phyloP scores from a whole-genome alignment of 37 sponge, comb jelly and placozoan genomes.

The Diacarnus erythraeanus region DNA sequence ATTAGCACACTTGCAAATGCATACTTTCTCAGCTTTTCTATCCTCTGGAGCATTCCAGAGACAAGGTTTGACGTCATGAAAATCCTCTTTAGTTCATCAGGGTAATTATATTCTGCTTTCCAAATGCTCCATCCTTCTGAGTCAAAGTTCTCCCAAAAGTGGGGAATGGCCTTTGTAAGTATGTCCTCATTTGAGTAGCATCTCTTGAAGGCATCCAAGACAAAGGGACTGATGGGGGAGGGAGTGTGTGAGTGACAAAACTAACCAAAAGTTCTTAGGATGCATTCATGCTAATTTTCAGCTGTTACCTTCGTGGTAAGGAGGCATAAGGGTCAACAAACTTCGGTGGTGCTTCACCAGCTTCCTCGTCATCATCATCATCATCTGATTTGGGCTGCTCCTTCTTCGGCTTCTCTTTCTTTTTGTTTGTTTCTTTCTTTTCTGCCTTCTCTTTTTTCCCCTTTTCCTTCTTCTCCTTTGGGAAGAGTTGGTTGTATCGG shows the following conservation, averaged over 20 bases:
- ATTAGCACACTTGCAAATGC: constrained; percentile 83
- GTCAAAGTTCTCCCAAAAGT: constrained; percentile 92
- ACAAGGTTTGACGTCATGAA: constrained; percentile 92
- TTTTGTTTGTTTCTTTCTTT: constrained; percentile 37
- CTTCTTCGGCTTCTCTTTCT: constrained; percentile 52
- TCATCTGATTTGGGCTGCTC: constrained; percentile 32
- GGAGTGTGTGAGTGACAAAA: background rate
- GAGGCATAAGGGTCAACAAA: constrained; percentile 80
- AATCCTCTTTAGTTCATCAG: constrained; percentile 62
- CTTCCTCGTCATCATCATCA: constrained; percentile 71
- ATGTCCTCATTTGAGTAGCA: constrained; percentile 88
- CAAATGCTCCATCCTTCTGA: constrained; percentile 87
- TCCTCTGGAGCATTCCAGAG: constrained; percentile 83
- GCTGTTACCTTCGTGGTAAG: constrained; percentile 68
- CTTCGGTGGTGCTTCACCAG: constrained; percentile 44
- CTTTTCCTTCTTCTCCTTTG: constrained; percentile 76
- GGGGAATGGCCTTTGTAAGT: constrained; percentile 73
- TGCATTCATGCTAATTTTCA: background rate
- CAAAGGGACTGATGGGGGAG: constrained; percentile 62
- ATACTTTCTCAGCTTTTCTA: constrained; percentile 83
- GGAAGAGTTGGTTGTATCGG: constrained; percentile 75
- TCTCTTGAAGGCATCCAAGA: constrained; percentile 85
- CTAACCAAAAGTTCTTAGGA: background rate
- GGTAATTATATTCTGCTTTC: constrained; percentile 70
- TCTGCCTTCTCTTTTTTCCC: constrained; percentile 45